Base-by-base conservation (phyloP, 2,797 vertebrate genomes). In the Onychomys leucogaster region DNA sequence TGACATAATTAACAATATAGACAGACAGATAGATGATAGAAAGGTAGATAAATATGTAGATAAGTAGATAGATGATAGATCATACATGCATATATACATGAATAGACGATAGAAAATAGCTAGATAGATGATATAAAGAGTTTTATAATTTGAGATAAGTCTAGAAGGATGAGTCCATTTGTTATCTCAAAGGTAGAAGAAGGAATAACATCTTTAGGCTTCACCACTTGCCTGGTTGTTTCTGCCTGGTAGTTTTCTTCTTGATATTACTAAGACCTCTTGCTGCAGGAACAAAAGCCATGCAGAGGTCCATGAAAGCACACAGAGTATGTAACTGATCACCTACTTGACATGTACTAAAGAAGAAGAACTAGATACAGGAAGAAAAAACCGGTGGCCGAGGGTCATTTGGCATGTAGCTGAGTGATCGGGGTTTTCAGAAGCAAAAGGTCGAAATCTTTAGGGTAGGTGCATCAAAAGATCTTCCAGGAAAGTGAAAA, bases 271-370 rank as follows among this genome's bases (percentile, higher is more conserved):
- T 49, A 52, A 37, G 5, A 81, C 59, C 10, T 59, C 32, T 7
- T 29, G 29, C 41, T 63, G 23, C 32, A n/a, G 57, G 52, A 83
- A 3, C 25, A 69, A 85, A 67, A 23, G 6, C 25, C 52, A 89
- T 19, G 2, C 3, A 43, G 27, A 59, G 32, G 10, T 25, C 11
- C 49, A 7, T 17, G 49, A 46, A 71, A 86, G 46, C 46, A 27
- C 29, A 29, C 3, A 25, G 19, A 5, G 0, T 14, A 19, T 77
- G 55, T 71, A 25, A 52, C 10, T 21, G 81, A n/a, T 76, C 76
- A 13, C 7, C n/a, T 2, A 2, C n/a, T 43, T 10, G 34, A 16
- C 19, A 1, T 73, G 21, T 29, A n/a, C 34, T 1, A 41, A 32
- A 73, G 41, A 82, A 67, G 23, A 19, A 7, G 41, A 0, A 17